phyloP scores from a whole-genome alignment of 23 tunicate species.

The Corella eumyota region DNA sequence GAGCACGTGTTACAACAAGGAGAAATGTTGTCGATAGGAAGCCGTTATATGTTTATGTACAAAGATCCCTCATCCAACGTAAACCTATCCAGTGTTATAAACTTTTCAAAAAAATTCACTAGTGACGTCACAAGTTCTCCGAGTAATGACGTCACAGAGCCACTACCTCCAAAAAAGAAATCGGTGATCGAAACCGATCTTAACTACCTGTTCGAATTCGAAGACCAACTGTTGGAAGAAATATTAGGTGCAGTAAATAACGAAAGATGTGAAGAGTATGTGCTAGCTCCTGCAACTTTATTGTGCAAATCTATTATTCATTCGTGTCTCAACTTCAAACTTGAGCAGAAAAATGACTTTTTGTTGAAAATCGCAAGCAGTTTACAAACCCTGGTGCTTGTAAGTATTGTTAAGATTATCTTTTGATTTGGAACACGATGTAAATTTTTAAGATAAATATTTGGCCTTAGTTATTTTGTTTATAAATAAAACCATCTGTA shows the following conservation, averaged over 20 bases:
- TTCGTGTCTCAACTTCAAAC: constrained; percentile 48
- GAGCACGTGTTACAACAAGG: constrained; percentile 60
- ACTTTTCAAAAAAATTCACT: too few relatives aligned
- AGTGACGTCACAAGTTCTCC: too few relatives aligned
- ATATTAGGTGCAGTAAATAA: constrained; percentile 21
- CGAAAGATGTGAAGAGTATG: constrained; percentile 3
- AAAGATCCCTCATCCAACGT: constrained; percentile 73
- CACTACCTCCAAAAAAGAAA: too few relatives aligned
- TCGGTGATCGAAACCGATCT: constrained; percentile 14
- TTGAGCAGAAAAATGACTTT: constrained; percentile 33
- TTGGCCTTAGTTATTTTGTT: too few relatives aligned
- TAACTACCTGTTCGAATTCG: constrained; percentile 20
- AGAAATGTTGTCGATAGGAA: constrained; percentile 56
- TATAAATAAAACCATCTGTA: neutral
- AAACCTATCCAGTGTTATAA: constrained; percentile 16
- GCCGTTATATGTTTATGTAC: constrained; percentile 56
- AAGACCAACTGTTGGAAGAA: constrained; percentile 31
- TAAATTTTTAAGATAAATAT: too few relatives aligned
- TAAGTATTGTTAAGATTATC: constrained; percentile 13
- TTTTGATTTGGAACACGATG: neutral
- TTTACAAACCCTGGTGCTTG: constrained; percentile 58
- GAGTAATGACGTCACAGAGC: too few relatives aligned
- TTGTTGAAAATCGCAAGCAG: constrained; percentile 59
- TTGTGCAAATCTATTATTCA: constrained; percentile 62
- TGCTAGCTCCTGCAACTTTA: constrained; percentile 45